Base-by-base conservation (phyloP, 1,140 invertebrate species). In the Drosophila ironensis region DNA sequence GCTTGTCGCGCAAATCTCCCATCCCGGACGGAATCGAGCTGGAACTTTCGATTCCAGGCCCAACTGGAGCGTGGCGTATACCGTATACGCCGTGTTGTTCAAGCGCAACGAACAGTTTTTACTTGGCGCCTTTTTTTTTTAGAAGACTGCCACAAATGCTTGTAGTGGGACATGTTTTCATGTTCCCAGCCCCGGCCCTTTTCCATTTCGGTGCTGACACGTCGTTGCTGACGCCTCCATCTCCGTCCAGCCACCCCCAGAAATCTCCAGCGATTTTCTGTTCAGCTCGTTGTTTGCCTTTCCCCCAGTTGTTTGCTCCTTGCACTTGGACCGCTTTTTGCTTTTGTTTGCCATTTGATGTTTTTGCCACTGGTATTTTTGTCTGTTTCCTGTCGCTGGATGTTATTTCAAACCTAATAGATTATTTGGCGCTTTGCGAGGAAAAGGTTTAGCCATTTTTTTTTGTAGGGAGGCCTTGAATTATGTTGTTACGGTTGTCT, bases 11-110 rank as follows among this genome's bases (percentile, higher is more conserved):
- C 37, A 50, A 66, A 46, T 38, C 53, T 61, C 33, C 35, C 19
- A 72, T 57, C 70, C 74, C 60, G 42, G 42, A 12, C 35, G 28
- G 47, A 59, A 44, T 67, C 46, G 27, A 35, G 50, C 57, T 70
- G 45, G 30, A 66, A 54, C 71, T 59, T 74, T 68, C 9, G 33
- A 44, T 61, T 60, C 52, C 54, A 42, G 51, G 56, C 52, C 56
- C 46, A 61, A 35, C 44, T 48, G 25, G 19, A 61, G 53, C 57
- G 38, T 76, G 37, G 67, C 63, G 74, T 63, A 78, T 78, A 72
- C 74, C 63, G 74, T 63, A 78, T 78, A 72, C 74, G 69, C 45
- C 74, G 37, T 69, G 75, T 78, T 59, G 69, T 73, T 69, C 74
- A 46, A 63, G 44, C 44, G 22, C 41, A 77, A 46, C 59, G 63